Percentiles rank a stretch among this genome's conserved stretches.
phyloP scores from a whole-genome alignment of 2,113 vertebrate species.

The Phalacrocorax brasilianus region DNA sequence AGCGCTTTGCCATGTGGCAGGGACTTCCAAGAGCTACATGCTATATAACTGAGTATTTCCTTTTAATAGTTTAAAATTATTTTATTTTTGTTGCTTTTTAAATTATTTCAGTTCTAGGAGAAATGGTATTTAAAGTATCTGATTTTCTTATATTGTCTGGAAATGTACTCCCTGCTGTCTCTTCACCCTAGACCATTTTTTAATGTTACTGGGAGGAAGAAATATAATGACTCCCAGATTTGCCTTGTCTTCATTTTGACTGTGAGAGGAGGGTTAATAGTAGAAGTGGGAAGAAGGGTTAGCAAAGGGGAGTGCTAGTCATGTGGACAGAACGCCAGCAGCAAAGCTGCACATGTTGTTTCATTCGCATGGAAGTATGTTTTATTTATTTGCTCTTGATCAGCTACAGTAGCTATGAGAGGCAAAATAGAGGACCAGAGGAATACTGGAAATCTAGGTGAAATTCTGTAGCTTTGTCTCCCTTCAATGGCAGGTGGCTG shows the following conservation, averaged over 20 bases:
- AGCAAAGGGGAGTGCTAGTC: not conserved
- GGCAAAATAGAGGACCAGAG: not conserved
- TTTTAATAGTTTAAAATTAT: not conserved
- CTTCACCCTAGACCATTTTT: not conserved
- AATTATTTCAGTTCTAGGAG: not conserved
- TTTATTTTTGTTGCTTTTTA: not conserved
- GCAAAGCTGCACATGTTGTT: conserved; percentile 34
- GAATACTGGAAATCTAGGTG: not conserved
- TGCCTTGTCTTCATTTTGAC: not conserved
- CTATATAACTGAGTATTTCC: not conserved
- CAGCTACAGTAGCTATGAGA: not conserved
- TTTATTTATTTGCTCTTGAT: conserved; percentile 39
- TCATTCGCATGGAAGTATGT: conserved; percentile 5
- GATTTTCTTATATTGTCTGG: not conserved
- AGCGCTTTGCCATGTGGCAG: not conserved
- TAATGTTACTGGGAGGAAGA: not conserved
- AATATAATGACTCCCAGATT: not conserved
- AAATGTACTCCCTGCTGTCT: not conserved
- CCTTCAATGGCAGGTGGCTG: not conserved
- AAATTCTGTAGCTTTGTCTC: not conserved
- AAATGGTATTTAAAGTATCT: not conserved
- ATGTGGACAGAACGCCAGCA: conserved; percentile 12
- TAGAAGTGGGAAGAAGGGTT: not conserved
- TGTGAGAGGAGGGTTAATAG: not conserved
- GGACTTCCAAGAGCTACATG: not conserved